phyloP scores from a whole-genome alignment of 2,113 vertebrate genomes.

The Anhinga anhinga region DNA sequence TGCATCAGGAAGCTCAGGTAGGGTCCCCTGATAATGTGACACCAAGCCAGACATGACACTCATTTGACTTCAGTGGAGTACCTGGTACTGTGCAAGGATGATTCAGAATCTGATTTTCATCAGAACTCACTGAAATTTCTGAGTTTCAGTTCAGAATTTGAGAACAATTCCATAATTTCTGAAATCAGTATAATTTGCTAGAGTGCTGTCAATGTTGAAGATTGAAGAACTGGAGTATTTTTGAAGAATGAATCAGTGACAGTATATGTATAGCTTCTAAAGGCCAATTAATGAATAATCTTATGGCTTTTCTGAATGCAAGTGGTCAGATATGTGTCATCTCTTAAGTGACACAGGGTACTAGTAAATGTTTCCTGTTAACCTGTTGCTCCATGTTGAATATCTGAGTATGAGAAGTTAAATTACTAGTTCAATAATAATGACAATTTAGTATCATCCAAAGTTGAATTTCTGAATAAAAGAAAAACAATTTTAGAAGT shows the following conservation, averaged over 20 bases:
- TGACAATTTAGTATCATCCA: background rate
- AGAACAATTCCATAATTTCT: background rate
- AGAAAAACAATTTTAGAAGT: background rate
- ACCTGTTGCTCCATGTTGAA: background rate
- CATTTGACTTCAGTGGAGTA: background rate
- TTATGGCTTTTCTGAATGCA: background rate
- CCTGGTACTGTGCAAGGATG: background rate
- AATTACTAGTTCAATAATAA: background rate
- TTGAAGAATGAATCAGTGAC: background rate
- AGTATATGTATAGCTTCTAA: background rate
- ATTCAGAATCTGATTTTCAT: background rate
- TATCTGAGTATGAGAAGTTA: background rate
- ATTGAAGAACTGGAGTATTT: background rate
- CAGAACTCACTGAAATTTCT: background rate
- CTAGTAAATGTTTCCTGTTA: background rate
- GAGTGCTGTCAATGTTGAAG: background rate
- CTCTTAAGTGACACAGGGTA: background rate
- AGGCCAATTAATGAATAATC: background rate
- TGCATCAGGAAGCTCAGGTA: background rate
- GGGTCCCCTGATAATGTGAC: background rate
- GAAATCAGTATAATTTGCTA: background rate
- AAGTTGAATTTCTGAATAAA: background rate
- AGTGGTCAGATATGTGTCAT: background rate
- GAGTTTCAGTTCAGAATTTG: background rate
- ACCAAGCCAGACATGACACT: background rate